Evolutionary conservation across 2,113 vertebrate species (phyloP), one percentile per base, ranked within the genome.

Genomic region (Podarcis raffonei): DNA sequence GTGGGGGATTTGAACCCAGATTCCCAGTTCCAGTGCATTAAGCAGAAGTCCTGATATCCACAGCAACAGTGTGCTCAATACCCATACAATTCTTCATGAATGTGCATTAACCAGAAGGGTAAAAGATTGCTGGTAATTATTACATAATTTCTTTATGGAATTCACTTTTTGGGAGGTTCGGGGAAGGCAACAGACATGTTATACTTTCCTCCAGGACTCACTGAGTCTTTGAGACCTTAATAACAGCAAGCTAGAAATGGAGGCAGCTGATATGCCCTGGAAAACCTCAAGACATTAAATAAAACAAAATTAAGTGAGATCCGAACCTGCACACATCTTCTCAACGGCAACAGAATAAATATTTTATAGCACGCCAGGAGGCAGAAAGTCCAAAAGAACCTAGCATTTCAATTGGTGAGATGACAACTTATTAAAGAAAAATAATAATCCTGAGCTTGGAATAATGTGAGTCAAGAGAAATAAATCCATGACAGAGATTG

Each of bases 341-440:
- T 75, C 77, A 89, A 87, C 53, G 85, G 71, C 32, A 83, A 81
- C 80, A 80, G 62, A 89, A 9, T 84, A 89, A 57, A 91, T 89
- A 86, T 72, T n/a, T 89, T 68, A 88, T 85, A 88, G 82, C 78
- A 74, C 65, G 83, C 75, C 75, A 83, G 48, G 85, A 90, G 65
- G 48, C 5, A 75, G 35, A 65, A 69, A 87, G 74, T 74, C 5
- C 25, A 81, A 72, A 59, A 37, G 72, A 62, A 15, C 22, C 57
- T 39, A 59, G 72, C 72, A 77, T 77, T 53, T 87, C 77, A 66
- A 35, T 71, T 62, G 32, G 48, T 32, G 84, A 86, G 90, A 81
- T 84, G 22, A 13, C 3, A 39, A 72, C 53, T 75, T 68, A 53
- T 75, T 85, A 30, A 76, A 62, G 30, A 8, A 42, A 75, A 23